phyloP scores from a whole-genome alignment of 2,113 vertebrate species.

The Crotalus horridus region DNA sequence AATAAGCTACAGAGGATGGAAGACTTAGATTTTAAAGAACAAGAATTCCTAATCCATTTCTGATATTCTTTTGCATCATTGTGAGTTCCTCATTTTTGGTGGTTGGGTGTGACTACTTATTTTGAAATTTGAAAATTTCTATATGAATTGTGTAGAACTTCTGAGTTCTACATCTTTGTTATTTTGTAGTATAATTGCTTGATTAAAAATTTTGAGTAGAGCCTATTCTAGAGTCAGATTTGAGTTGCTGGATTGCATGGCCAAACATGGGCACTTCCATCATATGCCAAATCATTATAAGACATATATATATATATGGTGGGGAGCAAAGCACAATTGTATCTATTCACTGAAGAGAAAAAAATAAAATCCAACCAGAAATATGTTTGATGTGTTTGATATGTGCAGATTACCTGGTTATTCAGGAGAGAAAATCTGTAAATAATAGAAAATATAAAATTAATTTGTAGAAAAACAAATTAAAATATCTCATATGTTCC shows the following conservation, averaged over 20 bases:
- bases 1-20: not conserved
- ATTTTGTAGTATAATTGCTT: too few species aligned
- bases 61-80: fast-evolving
- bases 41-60: fast-evolving
- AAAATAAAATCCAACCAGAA: not conserved
- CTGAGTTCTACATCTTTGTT: too few species aligned
- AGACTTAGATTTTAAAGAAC: not conserved
- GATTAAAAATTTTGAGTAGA: too few species aligned
- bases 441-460: not conserved
- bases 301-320: not conserved
- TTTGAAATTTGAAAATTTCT: too few species aligned
- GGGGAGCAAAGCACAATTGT: not conserved
- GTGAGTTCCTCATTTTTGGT: not conserved
- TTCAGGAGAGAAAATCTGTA: not conserved
- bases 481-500: not conserved
- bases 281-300: not conserved
- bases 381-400: not conserved
- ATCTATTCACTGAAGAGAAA: not conserved
- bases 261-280: too few species aligned
- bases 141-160: too few species aligned
- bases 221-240: too few species aligned
- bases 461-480: not conserved
- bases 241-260: too few species aligned
- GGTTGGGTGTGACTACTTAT: too few species aligned
- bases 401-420: not conserved